phyloP scores from a whole-genome alignment of 1,140 invertebrate genomes.

The Leptopilina boulardi region DNA sequence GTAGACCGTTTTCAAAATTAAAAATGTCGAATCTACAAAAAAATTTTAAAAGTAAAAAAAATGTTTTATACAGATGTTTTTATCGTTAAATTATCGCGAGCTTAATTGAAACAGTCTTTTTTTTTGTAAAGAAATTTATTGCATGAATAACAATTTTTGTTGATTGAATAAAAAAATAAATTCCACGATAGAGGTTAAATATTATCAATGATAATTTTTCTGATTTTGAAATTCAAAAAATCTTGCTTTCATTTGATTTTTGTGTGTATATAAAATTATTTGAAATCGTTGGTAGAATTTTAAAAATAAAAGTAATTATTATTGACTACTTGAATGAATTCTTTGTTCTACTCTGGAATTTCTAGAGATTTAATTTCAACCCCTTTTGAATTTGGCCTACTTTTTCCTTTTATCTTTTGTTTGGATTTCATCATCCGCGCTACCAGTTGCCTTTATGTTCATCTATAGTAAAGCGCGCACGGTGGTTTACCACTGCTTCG shows the following conservation, averaged over 20 bases:
- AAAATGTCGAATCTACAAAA: no score
- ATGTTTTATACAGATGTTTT: no score
- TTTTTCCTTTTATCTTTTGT: background rate
- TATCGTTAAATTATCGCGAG: no score
- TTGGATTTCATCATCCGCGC: background rate
- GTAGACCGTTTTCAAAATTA: no score
- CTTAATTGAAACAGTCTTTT: no score
- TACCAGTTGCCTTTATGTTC: background rate
- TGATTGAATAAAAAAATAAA: no score
- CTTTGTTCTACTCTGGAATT: background rate
- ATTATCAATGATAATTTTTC: no score
- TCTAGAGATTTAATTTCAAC: background rate
- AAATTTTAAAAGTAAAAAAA: no score
- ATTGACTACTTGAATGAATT: background rate
- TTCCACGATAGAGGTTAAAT: no score
- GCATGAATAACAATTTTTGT: no score
- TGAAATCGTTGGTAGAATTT: background rate
- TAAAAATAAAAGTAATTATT: background rate
- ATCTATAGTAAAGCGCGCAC: background rate
- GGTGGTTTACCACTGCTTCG: conserved; percentile 21
- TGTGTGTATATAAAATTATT: background rate
- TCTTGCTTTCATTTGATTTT: background rate
- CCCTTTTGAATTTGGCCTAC: background rate
- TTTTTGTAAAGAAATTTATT: no score
- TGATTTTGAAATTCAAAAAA: no score